Base-by-base conservation (phyloP, 1,140 invertebrate genomes). In the Pogonomyrmex barbatus region DNA sequence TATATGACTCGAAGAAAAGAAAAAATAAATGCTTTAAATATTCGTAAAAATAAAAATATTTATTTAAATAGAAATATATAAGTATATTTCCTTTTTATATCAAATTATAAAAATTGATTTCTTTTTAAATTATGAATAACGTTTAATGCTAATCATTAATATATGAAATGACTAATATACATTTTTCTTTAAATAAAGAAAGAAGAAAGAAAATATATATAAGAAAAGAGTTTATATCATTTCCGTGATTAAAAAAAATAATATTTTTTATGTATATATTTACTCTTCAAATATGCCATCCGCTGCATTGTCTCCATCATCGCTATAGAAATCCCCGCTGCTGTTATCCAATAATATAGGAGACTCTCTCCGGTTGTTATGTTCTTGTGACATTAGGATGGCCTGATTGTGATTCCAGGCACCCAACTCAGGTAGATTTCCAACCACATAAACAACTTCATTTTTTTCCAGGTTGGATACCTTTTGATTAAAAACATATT, bases 371-470 rank as follows among this genome's bases (percentile, higher is more conserved):
- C 77, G 87, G 81, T 75, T 90, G 75, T 54, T 83, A 52, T 88
- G 89, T 92, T 95, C 95, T 87, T 92, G 92, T 9, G 92, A 87
- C 24, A 95, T 68, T 56, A 94, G 94, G 50, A 95, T 89, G 12
- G 95, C 94, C 79, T 95, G 94, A 47, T 94, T 94, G 70, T 95
- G 95, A 87, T 95, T 95, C 95, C 95, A 95, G 39, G 94, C 92
- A 73, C 95, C 94, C 52, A 95, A 87, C 79, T 95, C 94, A 17
- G 95, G 93, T 24, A 95, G 71, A 86, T 95, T 95, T 33, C 95
- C 95, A 9, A 95, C 95, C 4, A 95, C 94, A 65, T 94, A 95
- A 5, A 95, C 91, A 52, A 91, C 89, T 81, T 95, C 95, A 87
- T 93, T 95, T 85, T 95, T 95, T 30, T 93, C 94, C 30, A 95